A percentile compares a stretch with the other conserved stretches of the same genome.
phyloP scores from a whole-genome alignment of 2,888 invertebrate species.

The Antitype chi region DNA sequence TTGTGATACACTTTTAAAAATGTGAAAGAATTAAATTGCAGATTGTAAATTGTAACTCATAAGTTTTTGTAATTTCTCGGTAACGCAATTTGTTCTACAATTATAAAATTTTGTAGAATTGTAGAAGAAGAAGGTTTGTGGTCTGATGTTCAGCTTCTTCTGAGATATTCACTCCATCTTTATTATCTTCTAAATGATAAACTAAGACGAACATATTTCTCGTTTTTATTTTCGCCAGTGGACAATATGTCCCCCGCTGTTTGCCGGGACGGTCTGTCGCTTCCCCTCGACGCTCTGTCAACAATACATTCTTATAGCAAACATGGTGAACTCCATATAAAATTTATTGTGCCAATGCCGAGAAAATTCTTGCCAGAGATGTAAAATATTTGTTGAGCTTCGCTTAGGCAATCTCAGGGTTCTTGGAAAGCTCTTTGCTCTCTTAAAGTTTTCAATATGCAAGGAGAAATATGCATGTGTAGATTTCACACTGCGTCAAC shows the following conservation, averaged over 20 bases:
- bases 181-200: conserved; percentile 51
- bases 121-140: too few species aligned
- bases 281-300: conserved; percentile 75
- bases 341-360: conserved; percentile 79
- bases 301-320: conserved; percentile 80
- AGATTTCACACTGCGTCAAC: background rate
- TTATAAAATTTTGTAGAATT: too few species aligned
- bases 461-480: background rate
- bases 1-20: too few species aligned
- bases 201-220: conserved; percentile 57
- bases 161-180: conserved; percentile 21
- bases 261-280: conserved; percentile 76
- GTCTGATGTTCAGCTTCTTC: background rate
- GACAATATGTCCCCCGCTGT: conserved; percentile 74
- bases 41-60: too few species aligned
- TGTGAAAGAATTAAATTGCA: too few species aligned
- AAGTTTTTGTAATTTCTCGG: too few species aligned
- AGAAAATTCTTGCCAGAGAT: conserved; percentile 64
- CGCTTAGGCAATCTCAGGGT: background rate
- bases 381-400: conserved; percentile 48
- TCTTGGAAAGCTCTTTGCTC: background rate
- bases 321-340: conserved; percentile 77
- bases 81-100: too few species aligned
- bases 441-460: background rate
- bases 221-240: conserved; percentile 68